Evolutionary conservation across 2,113 vertebrate genomes (phyloP).

Genomic region (Pomatostomus ruficeps): DNA sequence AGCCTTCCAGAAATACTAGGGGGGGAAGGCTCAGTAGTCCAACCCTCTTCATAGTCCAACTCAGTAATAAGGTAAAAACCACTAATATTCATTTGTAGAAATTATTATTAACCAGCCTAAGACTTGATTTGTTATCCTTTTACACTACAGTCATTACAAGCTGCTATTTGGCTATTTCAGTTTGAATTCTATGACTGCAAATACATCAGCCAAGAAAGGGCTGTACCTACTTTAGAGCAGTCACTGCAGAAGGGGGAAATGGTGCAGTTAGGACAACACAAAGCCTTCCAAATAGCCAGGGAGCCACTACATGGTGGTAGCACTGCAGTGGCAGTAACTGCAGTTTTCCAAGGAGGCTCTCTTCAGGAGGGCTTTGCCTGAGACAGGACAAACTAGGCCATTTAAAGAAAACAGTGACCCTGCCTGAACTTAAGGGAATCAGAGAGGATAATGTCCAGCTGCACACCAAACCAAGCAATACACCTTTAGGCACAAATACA

Average conservation of each 20-base stretch:
- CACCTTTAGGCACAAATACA: neutral
- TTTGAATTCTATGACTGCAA: neutral
- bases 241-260: neutral
- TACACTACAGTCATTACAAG: neutral
- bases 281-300: neutral
- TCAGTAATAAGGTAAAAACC: neutral
- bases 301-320: neutral
- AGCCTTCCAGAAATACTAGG: neutral
- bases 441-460: neutral
- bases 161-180: neutral
- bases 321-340: neutral
- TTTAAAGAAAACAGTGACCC: neutral
- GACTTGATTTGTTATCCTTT: neutral
- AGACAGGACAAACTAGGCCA: neutral
- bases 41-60: neutral
- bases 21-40: neutral
- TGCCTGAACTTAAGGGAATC: neutral
- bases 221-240: neutral
- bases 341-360: neutral
- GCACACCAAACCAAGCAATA: neutral
- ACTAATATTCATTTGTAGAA: neutral
- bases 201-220: neutral
- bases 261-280: neutral
- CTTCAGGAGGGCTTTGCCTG: neutral
- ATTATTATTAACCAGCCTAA: neutral